A percentile compares a stretch with the other conserved stretches of the same genome.
Conservation (phyloP, 2,888 invertebrate genomes). For the Mongoloraphidia duomilia region DNA sequence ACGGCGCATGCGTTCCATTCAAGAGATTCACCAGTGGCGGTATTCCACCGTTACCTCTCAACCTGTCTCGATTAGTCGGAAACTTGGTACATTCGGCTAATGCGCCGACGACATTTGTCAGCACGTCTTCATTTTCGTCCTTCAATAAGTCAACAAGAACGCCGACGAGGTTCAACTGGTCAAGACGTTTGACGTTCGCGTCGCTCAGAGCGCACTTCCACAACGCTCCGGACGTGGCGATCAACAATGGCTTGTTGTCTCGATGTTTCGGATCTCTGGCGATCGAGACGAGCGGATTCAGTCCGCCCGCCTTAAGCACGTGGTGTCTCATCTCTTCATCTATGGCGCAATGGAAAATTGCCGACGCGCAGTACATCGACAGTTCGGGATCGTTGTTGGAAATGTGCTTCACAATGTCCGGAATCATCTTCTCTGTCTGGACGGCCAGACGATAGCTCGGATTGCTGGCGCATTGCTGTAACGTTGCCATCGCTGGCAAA, state of each 20-base stretch:
- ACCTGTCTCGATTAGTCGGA: conserved; percentile 58
- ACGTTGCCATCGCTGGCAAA: conserved; percentile 72
- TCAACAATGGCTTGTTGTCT: conserved; percentile 61
- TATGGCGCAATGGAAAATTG: conserved; percentile 77
- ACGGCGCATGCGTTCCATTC: conserved; percentile 69
- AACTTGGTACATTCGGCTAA: conserved; percentile 75
- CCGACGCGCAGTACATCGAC: conserved; percentile 71
- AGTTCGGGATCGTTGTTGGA: conserved; percentile 23
- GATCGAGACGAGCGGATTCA: conserved; percentile 70
- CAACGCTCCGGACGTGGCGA: conserved; percentile 81
- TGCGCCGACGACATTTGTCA: conserved; percentile 84
- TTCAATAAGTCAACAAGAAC: conserved; percentile 63
- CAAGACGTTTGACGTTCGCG: conserved; percentile 65
- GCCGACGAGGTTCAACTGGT: conserved; percentile 52
- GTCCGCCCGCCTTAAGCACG: conserved; percentile 74
- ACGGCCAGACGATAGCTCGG: conserved; percentile 62
- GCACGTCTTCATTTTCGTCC: conserved; percentile 67
- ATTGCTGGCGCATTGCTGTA: conserved; percentile 44
- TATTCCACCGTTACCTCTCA: conserved; percentile 65
- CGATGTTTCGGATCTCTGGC: conserved; percentile 50
- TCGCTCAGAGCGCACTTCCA: conserved; percentile 85
- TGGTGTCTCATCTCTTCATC: conserved; percentile 65
- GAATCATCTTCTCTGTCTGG: conserved; percentile 78
- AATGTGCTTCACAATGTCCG: conserved; percentile 71
- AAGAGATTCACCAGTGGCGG: conserved; percentile 63